These are phyloP conservation scores for Nothocercus nigrocapillus DNA, from an alignment of 2,113 vertebrate species.

Conservation along the genomic window DNA sequence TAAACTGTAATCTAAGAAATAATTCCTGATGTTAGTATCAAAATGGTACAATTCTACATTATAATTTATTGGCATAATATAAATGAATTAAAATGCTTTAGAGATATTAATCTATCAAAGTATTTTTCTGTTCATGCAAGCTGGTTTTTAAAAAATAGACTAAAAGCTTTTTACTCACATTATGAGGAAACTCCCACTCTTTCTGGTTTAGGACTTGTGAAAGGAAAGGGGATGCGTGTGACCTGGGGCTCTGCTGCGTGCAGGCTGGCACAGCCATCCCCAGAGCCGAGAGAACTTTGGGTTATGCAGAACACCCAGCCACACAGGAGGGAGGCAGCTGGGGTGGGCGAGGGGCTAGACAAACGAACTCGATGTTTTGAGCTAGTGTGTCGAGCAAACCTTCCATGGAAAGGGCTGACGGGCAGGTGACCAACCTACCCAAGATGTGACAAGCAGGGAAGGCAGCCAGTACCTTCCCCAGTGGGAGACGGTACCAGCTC, in stretches of 20 bases:
- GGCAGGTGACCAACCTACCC: not conserved
- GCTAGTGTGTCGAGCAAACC: not conserved
- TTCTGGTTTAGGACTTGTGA: not conserved
- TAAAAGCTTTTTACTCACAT: not conserved
- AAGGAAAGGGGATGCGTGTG: not conserved
- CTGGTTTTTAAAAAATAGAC: not conserved
- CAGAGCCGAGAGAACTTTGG: not conserved
- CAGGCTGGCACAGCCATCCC: not conserved
- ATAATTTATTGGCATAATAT: not conserved
- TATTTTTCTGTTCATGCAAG: not conserved
- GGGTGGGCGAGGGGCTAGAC: not conserved
- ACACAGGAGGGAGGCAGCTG: not conserved
- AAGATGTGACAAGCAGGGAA: not conserved
- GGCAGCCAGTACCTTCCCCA: fast-evolving
- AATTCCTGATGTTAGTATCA: not conserved
- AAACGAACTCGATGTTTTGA: not conserved
- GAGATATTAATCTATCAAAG: not conserved
- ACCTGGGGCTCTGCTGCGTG: not conserved
- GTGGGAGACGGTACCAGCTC: not conserved
- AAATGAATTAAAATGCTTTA: not conserved
- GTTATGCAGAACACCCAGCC: not conserved
- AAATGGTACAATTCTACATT: not conserved
- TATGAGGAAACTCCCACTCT: not conserved
- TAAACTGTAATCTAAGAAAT: not conserved
- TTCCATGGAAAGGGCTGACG: not conserved